These are phyloP conservation scores for Alcis repandata DNA, from an alignment of 2,888 invertebrate species.

Conservation along the genomic window DNA sequence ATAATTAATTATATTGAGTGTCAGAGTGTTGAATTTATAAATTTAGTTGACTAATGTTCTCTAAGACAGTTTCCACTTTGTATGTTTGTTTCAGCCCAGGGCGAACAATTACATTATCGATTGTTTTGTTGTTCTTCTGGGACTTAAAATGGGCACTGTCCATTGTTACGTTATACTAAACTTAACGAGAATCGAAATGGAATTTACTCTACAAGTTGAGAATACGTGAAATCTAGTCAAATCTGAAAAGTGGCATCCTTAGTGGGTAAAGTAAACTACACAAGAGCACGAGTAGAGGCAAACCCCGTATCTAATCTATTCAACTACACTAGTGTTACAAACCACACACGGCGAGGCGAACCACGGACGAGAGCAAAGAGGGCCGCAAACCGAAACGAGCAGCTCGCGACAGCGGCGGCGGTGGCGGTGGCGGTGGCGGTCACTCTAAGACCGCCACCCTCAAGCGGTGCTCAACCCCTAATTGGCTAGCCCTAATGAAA, in stretches of 20 bases:
- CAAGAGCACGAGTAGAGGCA: conserved; percentile 32
- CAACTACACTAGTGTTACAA: conserved; percentile 47
- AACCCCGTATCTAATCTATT: conserved; percentile 23
- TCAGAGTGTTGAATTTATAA: neutral
- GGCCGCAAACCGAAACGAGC: neutral
- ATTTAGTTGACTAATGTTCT: conserved; percentile 1
- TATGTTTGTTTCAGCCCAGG: too few species aligned
- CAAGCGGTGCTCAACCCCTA: too few species aligned
- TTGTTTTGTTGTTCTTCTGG: too few species aligned
- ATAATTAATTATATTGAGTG: neutral
- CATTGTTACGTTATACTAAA: conserved; percentile 18
- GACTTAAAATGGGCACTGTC: too few species aligned
- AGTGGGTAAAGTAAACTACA: conserved; percentile 21
- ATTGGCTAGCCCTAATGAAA: too few species aligned
- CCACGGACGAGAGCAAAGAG: conserved; percentile 49
- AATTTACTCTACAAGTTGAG: conserved; percentile 27
- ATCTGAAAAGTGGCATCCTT: conserved; percentile 1
- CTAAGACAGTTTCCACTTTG: neutral
- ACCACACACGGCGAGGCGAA: conserved; percentile 49
- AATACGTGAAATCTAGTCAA: conserved; percentile 7
- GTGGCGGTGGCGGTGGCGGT: neutral
- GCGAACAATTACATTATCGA: too few species aligned
- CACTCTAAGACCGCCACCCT: neutral
- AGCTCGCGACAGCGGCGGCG: neutral
- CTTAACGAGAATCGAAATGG: conserved; percentile 25